phyloP scores from a whole-genome alignment of 2,113 vertebrate species.

The Mystacornis crossleyi region DNA sequence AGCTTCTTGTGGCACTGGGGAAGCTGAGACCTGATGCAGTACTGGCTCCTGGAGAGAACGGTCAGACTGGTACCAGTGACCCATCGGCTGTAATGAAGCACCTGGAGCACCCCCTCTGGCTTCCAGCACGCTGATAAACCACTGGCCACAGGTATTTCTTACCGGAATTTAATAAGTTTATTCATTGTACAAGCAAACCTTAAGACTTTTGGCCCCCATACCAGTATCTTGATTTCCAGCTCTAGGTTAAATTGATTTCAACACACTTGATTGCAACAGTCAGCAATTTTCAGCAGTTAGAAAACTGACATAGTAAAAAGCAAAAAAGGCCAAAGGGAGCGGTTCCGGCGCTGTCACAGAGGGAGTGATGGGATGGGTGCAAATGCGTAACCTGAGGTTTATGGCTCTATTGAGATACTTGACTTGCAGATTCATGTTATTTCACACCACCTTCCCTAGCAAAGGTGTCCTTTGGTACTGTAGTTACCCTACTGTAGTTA shows the following conservation, averaged over 20 bases:
- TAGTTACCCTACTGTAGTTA: not conserved
- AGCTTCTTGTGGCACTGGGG: accelerated
- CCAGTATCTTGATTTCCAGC: not conserved
- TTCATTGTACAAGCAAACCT: not conserved
- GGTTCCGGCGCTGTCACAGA: accelerated
- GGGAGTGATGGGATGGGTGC: accelerated
- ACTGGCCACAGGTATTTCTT: accelerated
- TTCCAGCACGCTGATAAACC: accelerated
- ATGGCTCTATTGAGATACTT: not conserved
- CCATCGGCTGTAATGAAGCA: not conserved
- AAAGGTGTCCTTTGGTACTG: not conserved
- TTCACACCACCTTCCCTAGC: not conserved
- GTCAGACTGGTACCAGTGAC: not conserved
- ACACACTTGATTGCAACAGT: not conserved
- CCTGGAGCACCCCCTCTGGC: not conserved
- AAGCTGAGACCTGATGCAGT: not conserved
- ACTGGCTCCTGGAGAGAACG: not conserved
- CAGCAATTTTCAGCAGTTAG: not conserved
- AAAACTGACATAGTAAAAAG: not conserved
- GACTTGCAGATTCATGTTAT: not conserved
- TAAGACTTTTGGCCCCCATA: not conserved
- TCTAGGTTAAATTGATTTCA: not conserved
- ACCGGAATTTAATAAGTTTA: accelerated
- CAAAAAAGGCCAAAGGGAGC: accelerated
- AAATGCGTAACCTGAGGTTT: not conserved